Base-by-base conservation (phyloP, 1,140 invertebrate species). In the Trachymyrmex cornetzi region DNA sequence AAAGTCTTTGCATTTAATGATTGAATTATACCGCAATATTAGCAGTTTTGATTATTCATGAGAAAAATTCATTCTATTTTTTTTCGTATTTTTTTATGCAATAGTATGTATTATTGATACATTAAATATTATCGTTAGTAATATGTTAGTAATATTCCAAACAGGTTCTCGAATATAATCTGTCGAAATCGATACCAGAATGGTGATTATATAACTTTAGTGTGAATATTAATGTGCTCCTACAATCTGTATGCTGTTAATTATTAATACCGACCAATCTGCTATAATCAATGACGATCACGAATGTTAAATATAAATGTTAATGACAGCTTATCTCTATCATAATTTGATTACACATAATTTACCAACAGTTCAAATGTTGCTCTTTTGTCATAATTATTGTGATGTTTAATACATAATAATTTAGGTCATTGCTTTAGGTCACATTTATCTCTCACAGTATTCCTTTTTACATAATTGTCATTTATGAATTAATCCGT, bases 191-290 rank as follows among this genome's bases (percentile, higher is more conserved):
- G 55, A 74, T 75, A 75, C 5, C 55, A 50, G 38, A 84, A 74
- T 75, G 44, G 27, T 30, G 80, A 75, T 84, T 75, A 75, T 75
- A 44, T 75, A 84, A 84, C 24, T 71, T 75, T 84, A 75, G 55
- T 61, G 55, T 84, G 69, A 84, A 84, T 84, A 84, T 84, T 74
- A 84, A 84, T 84, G 55, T 59, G 19, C 38, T 6, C 24, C 38
- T 44, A 84, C 55, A 75, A 74, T 48, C 5, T 27, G 30, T 14
- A 9, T 34, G 55, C 30, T 53, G 24, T 75, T 53, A 59, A 55
- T 82, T 74, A 84, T 84, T 84, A 82, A 74, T 61, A 72, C 24
- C 16, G n/a, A 74, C 38, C 55, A 75, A 75, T 84, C 55, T 74
- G 69, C 30, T 63, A 27, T 74, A 75, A 75, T 84, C 9, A 63